Base-by-base conservation (phyloP, 2,113 vertebrate species). In the Embiotoca jacksoni region DNA sequence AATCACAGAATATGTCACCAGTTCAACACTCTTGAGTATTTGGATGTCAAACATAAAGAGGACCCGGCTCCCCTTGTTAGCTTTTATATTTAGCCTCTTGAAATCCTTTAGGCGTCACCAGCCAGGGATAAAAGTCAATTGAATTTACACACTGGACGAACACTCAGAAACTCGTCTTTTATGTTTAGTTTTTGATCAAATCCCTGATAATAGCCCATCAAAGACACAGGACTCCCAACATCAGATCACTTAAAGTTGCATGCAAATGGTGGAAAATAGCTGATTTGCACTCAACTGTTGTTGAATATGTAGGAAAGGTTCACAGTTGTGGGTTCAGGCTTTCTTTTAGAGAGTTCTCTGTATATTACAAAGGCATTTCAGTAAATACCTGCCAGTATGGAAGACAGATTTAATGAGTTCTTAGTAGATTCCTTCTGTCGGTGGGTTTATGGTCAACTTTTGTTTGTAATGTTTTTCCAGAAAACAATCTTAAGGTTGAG, bases 41-140 rank as follows among this genome's bases (percentile, higher is more conserved):
- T 75, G 66, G 52, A 46, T 55, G 30, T 52, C 56, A 44, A 41
- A 39, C 4, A 61, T 31, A 61, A 5, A 3, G 58, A 39, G 47
- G 13, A n/a, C 4, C 6, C 9, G 56, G 10, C 32, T 61, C 33
- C 10, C 6, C 7, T 58, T 0, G 0, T n/a, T 61, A 14, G n/a
- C 13, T 73, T 55, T 3, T 14, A 6, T 10, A 52, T 67, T 47
- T 1, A n/a, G 2, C 16, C 33, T 14, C 32, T 36, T 13, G 2
- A 46, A 54, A 74, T 37, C 7, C 6, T 5, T 2, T n/a, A n/a
- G 16, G 10, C n/a, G 16, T 23, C 7, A 30, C 30, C 4, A 74
- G 30, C n/a, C 1, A 5, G 30, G 10, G 1, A 3, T 11, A 49
- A 39, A 47, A 5, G 15, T 23, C 5, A 3, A 30, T 23, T 9